Percentiles rank a stretch among this genome's conserved stretches.
These are phyloP conservation scores for Gymnoscelis rufifasciata DNA, from an alignment of 2,888 invertebrate species.

Conservation along the genomic window DNA sequence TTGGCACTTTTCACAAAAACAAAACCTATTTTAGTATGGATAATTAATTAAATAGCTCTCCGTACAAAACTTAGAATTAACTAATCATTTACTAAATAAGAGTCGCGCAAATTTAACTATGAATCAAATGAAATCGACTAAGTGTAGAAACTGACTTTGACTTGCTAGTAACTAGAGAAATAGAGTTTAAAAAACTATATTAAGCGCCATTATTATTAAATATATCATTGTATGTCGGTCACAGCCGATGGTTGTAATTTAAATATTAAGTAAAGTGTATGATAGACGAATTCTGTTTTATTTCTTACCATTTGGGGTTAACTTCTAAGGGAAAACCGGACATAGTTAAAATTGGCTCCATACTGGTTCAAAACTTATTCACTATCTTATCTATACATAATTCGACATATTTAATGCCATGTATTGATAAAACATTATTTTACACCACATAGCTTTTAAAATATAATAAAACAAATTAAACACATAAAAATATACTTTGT, in stretches of 20 bases:
- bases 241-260: conserved; percentile 24
- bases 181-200: conserved; percentile 17
- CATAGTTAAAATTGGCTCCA: no score
- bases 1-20: not conserved
- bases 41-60: no score
- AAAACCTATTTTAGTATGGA: not conserved
- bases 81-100: not conserved
- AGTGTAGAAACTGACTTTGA: conserved; percentile 6
- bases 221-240: conserved; percentile 16
- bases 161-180: conserved; percentile 14
- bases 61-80: no score
- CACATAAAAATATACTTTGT: no score
- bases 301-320: not conserved
- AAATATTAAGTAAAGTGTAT: conserved; percentile 30
- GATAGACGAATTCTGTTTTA: conserved; percentile 19
- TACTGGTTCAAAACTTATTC: no score
- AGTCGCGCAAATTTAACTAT: not conserved
- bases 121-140: not conserved
- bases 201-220: conserved; percentile 18
- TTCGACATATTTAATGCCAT: no score
- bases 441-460: no score
- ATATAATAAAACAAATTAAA: no score
- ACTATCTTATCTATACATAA: no score
- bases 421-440: no score
- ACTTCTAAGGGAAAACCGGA: no score